Base-by-base conservation (phyloP, 2,113 vertebrate species). In the Apodemus sylvaticus region DNA sequence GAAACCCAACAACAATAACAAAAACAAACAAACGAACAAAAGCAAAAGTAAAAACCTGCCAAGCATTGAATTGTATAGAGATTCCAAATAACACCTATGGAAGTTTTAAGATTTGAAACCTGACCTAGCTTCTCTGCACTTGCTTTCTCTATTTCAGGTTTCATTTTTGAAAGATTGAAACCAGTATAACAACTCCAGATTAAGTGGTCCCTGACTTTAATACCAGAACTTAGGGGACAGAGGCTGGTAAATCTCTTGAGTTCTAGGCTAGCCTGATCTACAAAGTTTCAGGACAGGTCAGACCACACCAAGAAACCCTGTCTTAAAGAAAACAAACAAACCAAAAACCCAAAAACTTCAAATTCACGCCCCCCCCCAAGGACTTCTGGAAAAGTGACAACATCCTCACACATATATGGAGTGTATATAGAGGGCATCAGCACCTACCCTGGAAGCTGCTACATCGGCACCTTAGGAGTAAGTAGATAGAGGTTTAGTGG, bases 61-160 rank as follows among this genome's bases (percentile, higher is more conserved):
- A 88, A 83, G 53, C 22, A n/a, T 34, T 64, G 36, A 79, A 39
- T 87, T 88, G 5, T 90, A 66, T 87, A 94, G 53, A 85, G 34
- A 14, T 74, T 79, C 20, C 42, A 92, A 82, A 82, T 94, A 86
- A 89, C 89, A 78, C 68, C 29, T 73, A 73, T 64, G 64, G 16
- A 82, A 83, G 34, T 60, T 90, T 91, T 92, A 86, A 79, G n/a
- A 90, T 66, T 29, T 90, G 74, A 90, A 94, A 90, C 26, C 53
- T 79, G 89, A 95, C 10, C 42, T 93, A 68, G 3, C 51, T 55
- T 92, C 83, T 58, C 51, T 22, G 71, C n/a, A 53, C 31, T n/a
- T 58, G 3, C n/a, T 60, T 93, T 76, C 88, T 88, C 76, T 66
- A 66, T 77, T 91, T 93, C 9, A 58, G 78, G 7, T 83, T 90